These are phyloP conservation scores for Troides helena DNA, from an alignment of 2,888 invertebrate genomes.

Conservation along the genomic window DNA sequence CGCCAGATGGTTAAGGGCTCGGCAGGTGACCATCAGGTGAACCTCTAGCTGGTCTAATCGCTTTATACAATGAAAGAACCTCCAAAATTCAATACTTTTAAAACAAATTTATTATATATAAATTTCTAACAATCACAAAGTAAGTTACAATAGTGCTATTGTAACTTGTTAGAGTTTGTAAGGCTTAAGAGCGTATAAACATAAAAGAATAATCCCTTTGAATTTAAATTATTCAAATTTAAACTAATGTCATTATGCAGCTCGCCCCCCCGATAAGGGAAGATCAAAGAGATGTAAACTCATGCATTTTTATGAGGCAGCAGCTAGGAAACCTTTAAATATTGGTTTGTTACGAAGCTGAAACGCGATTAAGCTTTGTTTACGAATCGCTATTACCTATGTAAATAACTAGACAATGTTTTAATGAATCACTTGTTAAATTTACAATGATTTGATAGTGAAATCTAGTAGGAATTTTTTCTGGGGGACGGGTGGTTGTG, in stretches of 20 bases:
- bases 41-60: too few species aligned
- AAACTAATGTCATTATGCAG: conserved; percentile 34
- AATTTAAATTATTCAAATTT: conserved; percentile 32
- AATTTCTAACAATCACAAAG: too few species aligned
- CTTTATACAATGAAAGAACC: too few species aligned
- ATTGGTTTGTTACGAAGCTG: conserved; percentile 1
- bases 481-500: too few species aligned
- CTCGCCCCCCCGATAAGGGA: conserved; percentile 35
- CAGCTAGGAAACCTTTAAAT: conserved; percentile 5
- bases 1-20: too few species aligned
- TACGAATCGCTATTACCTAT: not conserved
- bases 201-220: conserved; percentile 29
- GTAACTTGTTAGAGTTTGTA: conserved; percentile 6
- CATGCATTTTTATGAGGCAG: conserved; percentile 41
- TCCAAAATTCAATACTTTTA: too few species aligned
- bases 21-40: too few species aligned
- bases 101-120: too few species aligned
- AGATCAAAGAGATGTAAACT: conserved; percentile 38
- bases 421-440: not conserved
- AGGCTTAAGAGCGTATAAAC: conserved; percentile 22
- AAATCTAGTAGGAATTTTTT: too few species aligned
- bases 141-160: too few species aligned
- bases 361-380: not conserved
- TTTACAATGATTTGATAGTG: too few species aligned
- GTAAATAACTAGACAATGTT: not conserved